Evolutionary conservation across 2,888 invertebrate genomes (phyloP).

Genomic region (Cryptocephalus moraei): DNA sequence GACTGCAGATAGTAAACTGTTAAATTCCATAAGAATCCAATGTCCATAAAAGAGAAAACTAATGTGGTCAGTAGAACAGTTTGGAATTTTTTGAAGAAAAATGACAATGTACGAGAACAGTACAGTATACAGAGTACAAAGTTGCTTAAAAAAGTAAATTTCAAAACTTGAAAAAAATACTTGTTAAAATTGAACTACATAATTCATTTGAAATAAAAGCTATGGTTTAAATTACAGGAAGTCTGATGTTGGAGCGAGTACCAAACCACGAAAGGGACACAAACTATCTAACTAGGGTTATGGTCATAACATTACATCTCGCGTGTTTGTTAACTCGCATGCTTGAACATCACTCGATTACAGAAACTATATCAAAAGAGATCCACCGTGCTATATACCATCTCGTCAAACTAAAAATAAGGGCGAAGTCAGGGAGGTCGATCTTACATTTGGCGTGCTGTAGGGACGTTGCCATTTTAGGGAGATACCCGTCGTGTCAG

Average conservation of each 20-base stretch:
- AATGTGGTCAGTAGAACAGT: no score
- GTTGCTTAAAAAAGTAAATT: no score
- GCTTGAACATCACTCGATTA: conserved; percentile 38
- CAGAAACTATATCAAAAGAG: conserved; percentile 38
- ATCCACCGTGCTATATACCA: conserved; percentile 67
- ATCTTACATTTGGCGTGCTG: conserved; percentile 78
- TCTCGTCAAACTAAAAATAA: conserved; percentile 60
- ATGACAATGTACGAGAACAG: no score
- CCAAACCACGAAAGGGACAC: conserved; percentile 60
- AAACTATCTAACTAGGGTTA: conserved; percentile 69
- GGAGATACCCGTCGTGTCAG: conserved; percentile 57
- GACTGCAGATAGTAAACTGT: no score
- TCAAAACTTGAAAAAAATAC: no score
- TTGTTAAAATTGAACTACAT: no score
- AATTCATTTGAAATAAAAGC: no score
- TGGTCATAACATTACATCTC: conserved; percentile 78
- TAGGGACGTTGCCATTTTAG: conserved; percentile 59
- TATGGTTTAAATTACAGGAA: conserved; percentile 16
- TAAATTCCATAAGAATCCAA: no score
- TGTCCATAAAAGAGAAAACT: no score
- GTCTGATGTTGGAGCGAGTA: conserved; percentile 48
- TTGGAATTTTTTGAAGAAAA: no score
- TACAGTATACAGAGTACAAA: no score
- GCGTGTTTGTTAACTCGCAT: conserved; percentile 65
- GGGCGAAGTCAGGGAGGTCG: conserved; percentile 54